Conservation (phyloP, 2,113 vertebrate genomes). For the Tapirus terrestris region DNA sequence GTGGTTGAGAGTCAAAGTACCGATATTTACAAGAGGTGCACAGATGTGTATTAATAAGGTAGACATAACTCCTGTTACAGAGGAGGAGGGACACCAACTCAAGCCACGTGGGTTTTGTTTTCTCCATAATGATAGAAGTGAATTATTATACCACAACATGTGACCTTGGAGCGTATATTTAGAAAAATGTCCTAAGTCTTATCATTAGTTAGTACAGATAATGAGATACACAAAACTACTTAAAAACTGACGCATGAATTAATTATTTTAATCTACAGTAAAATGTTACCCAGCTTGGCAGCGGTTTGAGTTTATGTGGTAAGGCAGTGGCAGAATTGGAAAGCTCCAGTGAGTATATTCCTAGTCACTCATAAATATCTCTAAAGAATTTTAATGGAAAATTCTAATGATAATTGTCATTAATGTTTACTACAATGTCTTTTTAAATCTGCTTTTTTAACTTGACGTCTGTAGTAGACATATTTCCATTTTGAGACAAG, state of each 20-base stretch:
- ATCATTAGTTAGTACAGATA: background rate
- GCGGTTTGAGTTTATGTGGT: background rate
- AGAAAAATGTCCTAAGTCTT: background rate
- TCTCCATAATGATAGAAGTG: background rate
- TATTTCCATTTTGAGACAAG: background rate
- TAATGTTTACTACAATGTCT: background rate
- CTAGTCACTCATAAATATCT: background rate
- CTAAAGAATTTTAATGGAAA: background rate
- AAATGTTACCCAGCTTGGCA: background rate
- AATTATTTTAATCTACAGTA: background rate
- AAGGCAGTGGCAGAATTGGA: background rate
- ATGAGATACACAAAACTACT: background rate
- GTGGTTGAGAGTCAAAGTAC: background rate
- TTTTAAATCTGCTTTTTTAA: conserved; percentile 2
- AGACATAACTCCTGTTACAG: background rate
- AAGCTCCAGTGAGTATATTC: background rate
- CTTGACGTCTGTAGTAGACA: background rate
- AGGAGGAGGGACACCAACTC: background rate
- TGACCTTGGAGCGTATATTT: background rate
- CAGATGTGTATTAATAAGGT: background rate
- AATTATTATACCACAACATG: background rate
- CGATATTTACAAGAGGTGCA: background rate
- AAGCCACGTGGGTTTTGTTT: background rate
- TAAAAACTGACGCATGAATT: background rate
- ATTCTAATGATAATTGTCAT: background rate